Base-by-base conservation (phyloP, 2,888 invertebrate genomes). In the Drosophila neotestacea region DNA sequence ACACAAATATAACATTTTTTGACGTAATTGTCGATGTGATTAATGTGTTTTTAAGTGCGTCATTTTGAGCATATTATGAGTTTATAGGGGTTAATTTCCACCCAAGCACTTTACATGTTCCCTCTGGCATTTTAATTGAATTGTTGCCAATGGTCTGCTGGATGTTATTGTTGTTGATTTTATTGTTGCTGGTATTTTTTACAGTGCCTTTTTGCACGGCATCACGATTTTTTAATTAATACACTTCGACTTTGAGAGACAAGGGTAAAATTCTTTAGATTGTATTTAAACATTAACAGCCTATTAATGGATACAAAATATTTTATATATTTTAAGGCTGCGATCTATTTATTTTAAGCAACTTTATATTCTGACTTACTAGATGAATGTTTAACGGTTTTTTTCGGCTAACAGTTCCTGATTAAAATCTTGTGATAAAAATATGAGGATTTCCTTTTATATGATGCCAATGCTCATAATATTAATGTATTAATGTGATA, bases 41-140 rank as follows among this genome's bases (percentile, higher is more conserved):
- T 87, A 87, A 87, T 89, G 86, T 87, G 81, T 76, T 85, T 87
- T 87, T 89, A 87, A 87, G 89, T 87, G 86, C 85, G 87, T 89
- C 85, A 87, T 89, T 87, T 89, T 85, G 85, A 81, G 87, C 82
- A 87, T 85, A 89, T 88, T 87, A 88, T 87, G 75, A 79, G 77
- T 87, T 87, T 87, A 87, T 87, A 79, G 86, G 86, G 86, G 89
- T 87, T 88, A 87, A 89, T 87, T 88, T 86, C 85, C 79, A 73
- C 70, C 72, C 81, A 70, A 75, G 81, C 66, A 76, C 84, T 84
- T 86, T 84, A 71, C 78, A 83, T 86, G 75, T 78, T 71, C 61
- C 79, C 71, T 69, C 77, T 84, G 89, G 87, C 72, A 88, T 84
- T 86, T 86, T 88, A 88, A 86, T 88, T 86, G 89, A 88, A 88